phyloP scores from a whole-genome alignment of 2,888 invertebrate species.

The Dysmachus trigonus region DNA sequence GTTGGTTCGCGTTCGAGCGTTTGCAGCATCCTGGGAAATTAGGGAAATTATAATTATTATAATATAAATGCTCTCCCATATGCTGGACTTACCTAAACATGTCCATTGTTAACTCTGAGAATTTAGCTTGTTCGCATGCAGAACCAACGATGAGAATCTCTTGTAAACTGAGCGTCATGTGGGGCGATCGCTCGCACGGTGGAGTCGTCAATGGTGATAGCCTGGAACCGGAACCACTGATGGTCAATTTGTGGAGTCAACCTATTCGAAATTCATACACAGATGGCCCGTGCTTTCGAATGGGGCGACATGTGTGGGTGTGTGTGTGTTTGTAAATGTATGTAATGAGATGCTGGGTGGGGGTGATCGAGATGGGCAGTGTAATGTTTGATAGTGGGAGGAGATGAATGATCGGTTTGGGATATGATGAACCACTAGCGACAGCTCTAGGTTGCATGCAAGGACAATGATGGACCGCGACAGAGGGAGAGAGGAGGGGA shows the following conservation, averaged over 20 bases:
- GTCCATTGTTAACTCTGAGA: constrained; percentile 95
- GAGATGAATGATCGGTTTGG: not conserved
- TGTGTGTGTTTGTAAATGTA: constrained; percentile 46
- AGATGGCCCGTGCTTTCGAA: constrained; percentile 66
- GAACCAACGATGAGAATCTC: constrained; percentile 95
- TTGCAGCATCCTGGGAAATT: constrained; percentile 84
- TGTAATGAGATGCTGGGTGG: constrained; percentile 26
- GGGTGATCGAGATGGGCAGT: not conserved
- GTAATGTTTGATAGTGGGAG: not conserved
- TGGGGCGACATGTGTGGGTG: constrained; percentile 52
- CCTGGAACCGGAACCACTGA: constrained; percentile 69
- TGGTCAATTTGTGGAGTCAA: constrained; percentile 62
- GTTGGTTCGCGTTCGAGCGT: constrained; percentile 92
- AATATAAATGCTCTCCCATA: not conserved
- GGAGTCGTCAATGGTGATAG: constrained; percentile 85
- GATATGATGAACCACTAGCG: not conserved
- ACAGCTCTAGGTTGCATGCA: not conserved
- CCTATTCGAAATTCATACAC: constrained; percentile 61
- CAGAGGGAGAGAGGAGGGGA: not conserved
- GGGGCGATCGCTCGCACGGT: constrained; percentile 85
- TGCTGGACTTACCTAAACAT: constrained; percentile 75
- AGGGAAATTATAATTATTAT: not conserved
- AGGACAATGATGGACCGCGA: not conserved
- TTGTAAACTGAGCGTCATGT: constrained; percentile 87
- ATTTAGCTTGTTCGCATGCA: constrained; percentile 92